These are phyloP conservation scores for Epinotia demarniana DNA, from an alignment of 2,888 invertebrate genomes.

Conservation along the genomic window DNA sequence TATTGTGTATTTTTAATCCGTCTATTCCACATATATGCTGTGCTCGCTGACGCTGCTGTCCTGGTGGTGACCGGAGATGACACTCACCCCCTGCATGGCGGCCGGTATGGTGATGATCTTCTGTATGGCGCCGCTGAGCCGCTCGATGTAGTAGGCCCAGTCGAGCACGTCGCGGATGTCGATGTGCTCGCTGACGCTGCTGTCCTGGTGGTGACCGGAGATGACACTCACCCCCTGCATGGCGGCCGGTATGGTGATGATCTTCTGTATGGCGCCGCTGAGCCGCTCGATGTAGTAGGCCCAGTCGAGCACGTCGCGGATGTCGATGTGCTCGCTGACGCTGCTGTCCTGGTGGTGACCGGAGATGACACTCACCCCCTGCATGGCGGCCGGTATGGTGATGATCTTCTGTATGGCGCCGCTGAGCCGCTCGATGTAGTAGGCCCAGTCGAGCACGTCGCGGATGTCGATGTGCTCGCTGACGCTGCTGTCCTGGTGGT, in stretches of 20 bases:
- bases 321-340: constrained; percentile 91
- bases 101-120: constrained; percentile 92
- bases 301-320: constrained; percentile 98
- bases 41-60: constrained; percentile 76
- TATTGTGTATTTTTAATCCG: too few relatives aligned
- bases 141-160: constrained; percentile 99
- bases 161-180: constrained; percentile 97
- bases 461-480: constrained; percentile 94
- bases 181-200: constrained; percentile 84
- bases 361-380: constrained; percentile 87
- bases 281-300: constrained; percentile 98
- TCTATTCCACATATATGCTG: too few relatives aligned
- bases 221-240: too few relatives aligned
- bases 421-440: constrained; percentile 98
- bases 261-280: constrained; percentile 98
- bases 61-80: too few relatives aligned
- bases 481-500: constrained; percentile 73
- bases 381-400: constrained; percentile 99
- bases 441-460: constrained; percentile 98
- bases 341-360: constrained; percentile 60
- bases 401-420: constrained; percentile 99
- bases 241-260: constrained; percentile 87
- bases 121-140: constrained; percentile 97
- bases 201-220: too few relatives aligned
- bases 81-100: too few relatives aligned